phyloP scores from a whole-genome alignment of 2,113 vertebrate genomes.

The Epinephelus cyanopodus region DNA sequence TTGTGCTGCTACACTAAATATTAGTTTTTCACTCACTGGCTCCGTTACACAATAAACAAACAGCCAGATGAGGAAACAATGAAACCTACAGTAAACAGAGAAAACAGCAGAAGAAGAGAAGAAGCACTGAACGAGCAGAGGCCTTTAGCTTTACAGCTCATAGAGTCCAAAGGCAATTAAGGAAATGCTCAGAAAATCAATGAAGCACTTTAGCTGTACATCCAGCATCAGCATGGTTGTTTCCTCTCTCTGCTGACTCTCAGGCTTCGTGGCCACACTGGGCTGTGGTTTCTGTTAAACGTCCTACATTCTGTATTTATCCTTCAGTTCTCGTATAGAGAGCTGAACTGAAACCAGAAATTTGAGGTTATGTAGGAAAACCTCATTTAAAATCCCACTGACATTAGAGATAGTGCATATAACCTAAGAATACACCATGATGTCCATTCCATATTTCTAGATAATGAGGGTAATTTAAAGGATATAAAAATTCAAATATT shows the following conservation, averaged over 20 bases:
- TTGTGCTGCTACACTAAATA: not conserved
- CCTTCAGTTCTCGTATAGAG: not conserved
- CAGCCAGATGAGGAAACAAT: not conserved
- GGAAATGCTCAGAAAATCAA: slow-evolving; percentile 61
- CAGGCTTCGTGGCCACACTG: not conserved
- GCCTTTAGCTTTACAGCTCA: slow-evolving; percentile 19
- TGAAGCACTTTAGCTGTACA: slow-evolving; percentile 47
- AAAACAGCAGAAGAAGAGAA: not conserved
- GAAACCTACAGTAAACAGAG: not conserved
- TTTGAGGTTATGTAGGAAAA: too few species aligned
- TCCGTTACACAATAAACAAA: not conserved
- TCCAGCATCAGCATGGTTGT: slow-evolving; percentile 34
- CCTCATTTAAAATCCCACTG: too few species aligned
- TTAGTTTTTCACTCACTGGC: not conserved
- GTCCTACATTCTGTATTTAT: not conserved
- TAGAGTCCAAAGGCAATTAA: slow-evolving; percentile 52
- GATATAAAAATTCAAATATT: not conserved
- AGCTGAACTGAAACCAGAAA: not conserved
- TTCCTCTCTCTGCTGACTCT: slow-evolving; percentile 49
- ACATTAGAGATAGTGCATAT: not conserved
- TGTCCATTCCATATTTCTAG: not conserved
- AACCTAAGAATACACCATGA: too few species aligned
- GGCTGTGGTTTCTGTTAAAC: slow-evolving; percentile 7
- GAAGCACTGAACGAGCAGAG: not conserved
- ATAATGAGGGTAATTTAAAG: not conserved